These are phyloP conservation scores for Fabriciana adippe DNA, from an alignment of 2,888 invertebrate genomes.

Conservation along the genomic window DNA sequence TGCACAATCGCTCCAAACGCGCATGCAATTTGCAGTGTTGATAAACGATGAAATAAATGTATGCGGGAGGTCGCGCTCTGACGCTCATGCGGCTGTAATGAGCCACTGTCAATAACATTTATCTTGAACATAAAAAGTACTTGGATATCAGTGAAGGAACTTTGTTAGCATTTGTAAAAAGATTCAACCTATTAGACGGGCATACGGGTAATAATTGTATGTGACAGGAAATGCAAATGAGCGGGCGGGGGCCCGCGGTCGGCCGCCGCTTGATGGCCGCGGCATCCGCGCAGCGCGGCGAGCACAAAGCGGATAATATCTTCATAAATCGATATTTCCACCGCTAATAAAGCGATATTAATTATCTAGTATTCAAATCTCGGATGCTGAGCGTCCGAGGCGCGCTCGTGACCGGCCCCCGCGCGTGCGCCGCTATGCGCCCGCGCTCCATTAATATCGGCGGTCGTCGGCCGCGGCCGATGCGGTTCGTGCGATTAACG, in stretches of 20 bases:
- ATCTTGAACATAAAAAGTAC: background rate
- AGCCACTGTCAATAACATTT: conserved; percentile 3
- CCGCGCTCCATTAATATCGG: conserved; percentile 51
- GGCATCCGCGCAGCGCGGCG: conserved; percentile 43
- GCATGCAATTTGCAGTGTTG: conserved; percentile 7
- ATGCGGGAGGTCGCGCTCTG: conserved; percentile 21
- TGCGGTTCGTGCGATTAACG: conserved; percentile 56
- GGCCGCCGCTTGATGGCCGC: conserved; percentile 29
- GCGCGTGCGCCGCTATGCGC: conserved; percentile 44
- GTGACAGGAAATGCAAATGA: conserved; percentile 12
- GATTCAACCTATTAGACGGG: background rate
- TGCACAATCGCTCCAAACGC: background rate
- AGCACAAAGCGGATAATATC: conserved; percentile 75
- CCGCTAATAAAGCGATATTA: conserved; percentile 81
- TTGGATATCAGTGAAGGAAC: background rate
- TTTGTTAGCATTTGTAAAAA: background rate
- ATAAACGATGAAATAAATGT: conserved; percentile 17
- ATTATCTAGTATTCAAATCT: conserved; percentile 82
- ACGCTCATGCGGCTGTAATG: conserved; percentile 6
- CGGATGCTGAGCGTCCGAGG: conserved; percentile 64
- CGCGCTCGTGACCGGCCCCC: conserved; percentile 59
- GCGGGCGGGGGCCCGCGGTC: conserved; percentile 4
- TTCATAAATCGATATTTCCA: conserved; percentile 76
- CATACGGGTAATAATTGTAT: background rate
- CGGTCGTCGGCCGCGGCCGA: conserved; percentile 37